A percentile compares a stretch with the other conserved stretches of the same genome.
Conservation (phyloP, 2,113 vertebrate species). For the Formicarius rufipectus region DNA sequence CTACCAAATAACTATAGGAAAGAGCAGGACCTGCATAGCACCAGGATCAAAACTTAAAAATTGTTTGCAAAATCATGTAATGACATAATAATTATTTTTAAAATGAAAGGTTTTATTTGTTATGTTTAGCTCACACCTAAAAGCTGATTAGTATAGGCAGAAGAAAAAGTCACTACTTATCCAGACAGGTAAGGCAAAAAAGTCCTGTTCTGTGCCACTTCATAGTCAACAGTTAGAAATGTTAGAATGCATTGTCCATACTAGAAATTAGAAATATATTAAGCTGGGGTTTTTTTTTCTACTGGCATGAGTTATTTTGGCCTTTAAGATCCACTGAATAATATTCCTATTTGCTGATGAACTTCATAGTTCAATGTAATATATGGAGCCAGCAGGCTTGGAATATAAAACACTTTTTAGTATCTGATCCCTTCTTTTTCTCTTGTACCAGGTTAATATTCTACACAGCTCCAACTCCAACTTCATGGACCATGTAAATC, state of each 20-base stretch:
- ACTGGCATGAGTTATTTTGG: not conserved
- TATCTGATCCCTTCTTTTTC: not conserved
- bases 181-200: not conserved
- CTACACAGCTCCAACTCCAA: slow-evolving; percentile 83
- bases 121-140: not conserved
- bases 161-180: not conserved
- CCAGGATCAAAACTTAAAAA: not conserved
- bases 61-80: not conserved
- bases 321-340: not conserved
- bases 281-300: not conserved
- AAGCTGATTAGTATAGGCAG: not conserved
- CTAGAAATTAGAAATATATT: not conserved
- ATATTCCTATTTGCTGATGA: not conserved
- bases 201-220: not conserved
- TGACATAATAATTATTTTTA: not conserved
- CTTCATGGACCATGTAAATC: slow-evolving; percentile 80
- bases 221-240: not conserved
- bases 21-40: not conserved
- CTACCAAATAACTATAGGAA: not conserved
- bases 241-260: not conserved
- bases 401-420: not conserved
- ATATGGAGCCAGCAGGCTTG: not conserved
- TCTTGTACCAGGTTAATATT: slow-evolving; percentile 80
- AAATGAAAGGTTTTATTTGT: not conserved
- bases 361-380: not conserved